Percentiles rank a stretch among this genome's conserved stretches.
These are phyloP conservation scores for Chrysocyon brachyurus DNA, from an alignment of 2,797 vertebrate species.

Conservation along the genomic window DNA sequence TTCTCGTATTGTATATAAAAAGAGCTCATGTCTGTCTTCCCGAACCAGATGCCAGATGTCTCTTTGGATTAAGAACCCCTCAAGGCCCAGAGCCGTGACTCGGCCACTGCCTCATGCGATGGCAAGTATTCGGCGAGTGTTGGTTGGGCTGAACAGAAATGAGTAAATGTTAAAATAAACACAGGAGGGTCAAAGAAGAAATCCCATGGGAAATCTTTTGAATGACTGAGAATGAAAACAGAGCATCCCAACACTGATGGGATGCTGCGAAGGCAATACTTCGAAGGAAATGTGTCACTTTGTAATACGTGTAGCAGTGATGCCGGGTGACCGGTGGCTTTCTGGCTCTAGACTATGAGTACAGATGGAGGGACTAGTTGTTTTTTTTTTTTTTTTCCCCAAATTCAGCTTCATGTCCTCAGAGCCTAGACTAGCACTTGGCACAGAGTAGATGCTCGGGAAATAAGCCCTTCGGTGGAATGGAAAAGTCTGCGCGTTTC, in stretches of 20 bases:
- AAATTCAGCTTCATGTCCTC: not conserved
- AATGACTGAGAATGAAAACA: not conserved
- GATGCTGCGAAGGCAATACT: not conserved
- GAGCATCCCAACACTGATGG: not conserved
- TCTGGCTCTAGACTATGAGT: not conserved
- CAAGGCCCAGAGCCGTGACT: not conserved
- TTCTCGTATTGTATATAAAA: not conserved
- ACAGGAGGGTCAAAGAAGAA: not conserved
- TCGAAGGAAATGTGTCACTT: not conserved
- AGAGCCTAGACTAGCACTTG: not conserved
- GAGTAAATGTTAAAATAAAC: not conserved
- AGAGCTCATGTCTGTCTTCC: not conserved
- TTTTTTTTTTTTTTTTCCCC: not conserved
- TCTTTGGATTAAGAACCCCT: not conserved
- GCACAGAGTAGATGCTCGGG: not conserved
- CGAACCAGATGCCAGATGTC: not conserved
- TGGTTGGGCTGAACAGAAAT: not conserved
- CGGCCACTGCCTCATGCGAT: accelerated
- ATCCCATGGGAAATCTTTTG: not conserved
- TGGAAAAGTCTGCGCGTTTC: not conserved
- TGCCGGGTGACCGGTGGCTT: not conserved
- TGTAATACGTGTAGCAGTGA: not conserved
- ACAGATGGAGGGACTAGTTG: not conserved
- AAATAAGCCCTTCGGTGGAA: not conserved
- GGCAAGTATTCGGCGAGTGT: not conserved